These are phyloP conservation scores for Eupithecia dodoneata DNA, from an alignment of 2,888 invertebrate genomes.

Conservation along the genomic window DNA sequence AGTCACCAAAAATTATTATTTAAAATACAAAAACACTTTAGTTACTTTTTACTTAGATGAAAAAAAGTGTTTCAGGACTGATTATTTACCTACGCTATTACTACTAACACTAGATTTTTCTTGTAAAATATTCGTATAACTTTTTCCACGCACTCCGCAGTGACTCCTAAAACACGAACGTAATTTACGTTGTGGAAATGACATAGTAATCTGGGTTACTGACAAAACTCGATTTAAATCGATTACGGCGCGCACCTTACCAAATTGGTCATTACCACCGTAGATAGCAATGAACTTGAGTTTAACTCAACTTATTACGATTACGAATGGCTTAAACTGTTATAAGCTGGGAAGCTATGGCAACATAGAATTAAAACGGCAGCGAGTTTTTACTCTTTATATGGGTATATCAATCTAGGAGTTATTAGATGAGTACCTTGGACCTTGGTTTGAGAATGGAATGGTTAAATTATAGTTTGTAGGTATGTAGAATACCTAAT, in stretches of 20 bases:
- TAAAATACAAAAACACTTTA: too few relatives aligned
- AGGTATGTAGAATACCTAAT: too few relatives aligned
- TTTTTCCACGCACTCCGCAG: not conserved
- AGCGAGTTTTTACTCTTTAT: too few relatives aligned
- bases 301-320: slow-evolving; percentile 62
- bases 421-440: not conserved
- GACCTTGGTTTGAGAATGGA: too few relatives aligned
- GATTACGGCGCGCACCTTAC: slow-evolving; percentile 56
- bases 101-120: too few relatives aligned
- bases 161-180: not conserved
- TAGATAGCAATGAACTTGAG: slow-evolving; percentile 69
- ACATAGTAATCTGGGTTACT: slow-evolving; percentile 34
- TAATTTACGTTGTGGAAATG: slow-evolving; percentile 4
- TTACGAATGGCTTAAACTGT: slow-evolving; percentile 50
- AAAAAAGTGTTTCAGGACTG: too few relatives aligned
- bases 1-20: too few relatives aligned
- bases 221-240: slow-evolving; percentile 48
- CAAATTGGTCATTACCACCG: slow-evolving; percentile 64
- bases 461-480: too few relatives aligned
- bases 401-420: not conserved
- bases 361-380: not conserved
- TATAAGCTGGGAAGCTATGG: slow-evolving; percentile 28
- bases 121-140: not conserved
- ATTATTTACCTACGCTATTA: too few relatives aligned
- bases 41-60: too few relatives aligned